Evolutionary conservation across 2,888 invertebrate genomes (phyloP).

Genomic region (Tricholauxania praeusta): DNA sequence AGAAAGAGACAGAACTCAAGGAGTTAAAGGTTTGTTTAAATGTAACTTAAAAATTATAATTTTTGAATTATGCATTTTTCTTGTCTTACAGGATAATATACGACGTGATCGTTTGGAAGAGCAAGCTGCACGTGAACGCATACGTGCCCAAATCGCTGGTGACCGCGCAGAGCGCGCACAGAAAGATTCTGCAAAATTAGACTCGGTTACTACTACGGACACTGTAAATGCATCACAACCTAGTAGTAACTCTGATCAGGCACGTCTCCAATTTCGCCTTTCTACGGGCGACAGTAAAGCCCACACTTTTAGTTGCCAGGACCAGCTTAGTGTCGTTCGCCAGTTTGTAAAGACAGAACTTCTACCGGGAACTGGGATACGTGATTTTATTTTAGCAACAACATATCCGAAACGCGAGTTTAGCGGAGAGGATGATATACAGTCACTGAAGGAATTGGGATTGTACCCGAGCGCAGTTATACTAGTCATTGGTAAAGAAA

Average conservation of each 20-base stretch:
- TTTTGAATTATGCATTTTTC: neutral
- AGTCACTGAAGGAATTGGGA: conserved; percentile 85
- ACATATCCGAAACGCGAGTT: conserved; percentile 92
- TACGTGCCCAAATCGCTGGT: conserved; percentile 86
- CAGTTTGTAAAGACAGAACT: conserved; percentile 62
- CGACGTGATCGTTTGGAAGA: conserved; percentile 83
- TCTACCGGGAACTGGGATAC: conserved; percentile 62
- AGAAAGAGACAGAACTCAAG: conserved; percentile 80
- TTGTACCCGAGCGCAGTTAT: conserved; percentile 85
- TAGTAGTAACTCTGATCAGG: conserved; percentile 64
- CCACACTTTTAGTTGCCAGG: conserved; percentile 78
- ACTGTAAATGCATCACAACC: conserved; percentile 46
- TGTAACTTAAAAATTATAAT: neutral
- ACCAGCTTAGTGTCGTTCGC: conserved; percentile 73
- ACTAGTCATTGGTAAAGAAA: conserved; percentile 55
- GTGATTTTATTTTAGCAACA: conserved; percentile 81
- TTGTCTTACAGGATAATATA: conserved; percentile 60
- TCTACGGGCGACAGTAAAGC: conserved; percentile 84
- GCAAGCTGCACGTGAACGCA: conserved; percentile 79
- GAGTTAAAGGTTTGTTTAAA: conserved; percentile 71
- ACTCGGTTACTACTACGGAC: conserved; percentile 39
- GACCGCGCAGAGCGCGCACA: conserved; percentile 80
- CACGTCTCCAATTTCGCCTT: conserved; percentile 87
- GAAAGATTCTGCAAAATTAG: conserved; percentile 56
- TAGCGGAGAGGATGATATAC: conserved; percentile 85